Conservation (phyloP, 37 sponge, comb jelly and placozoan genomes). For the Ianthella basta region DNA sequence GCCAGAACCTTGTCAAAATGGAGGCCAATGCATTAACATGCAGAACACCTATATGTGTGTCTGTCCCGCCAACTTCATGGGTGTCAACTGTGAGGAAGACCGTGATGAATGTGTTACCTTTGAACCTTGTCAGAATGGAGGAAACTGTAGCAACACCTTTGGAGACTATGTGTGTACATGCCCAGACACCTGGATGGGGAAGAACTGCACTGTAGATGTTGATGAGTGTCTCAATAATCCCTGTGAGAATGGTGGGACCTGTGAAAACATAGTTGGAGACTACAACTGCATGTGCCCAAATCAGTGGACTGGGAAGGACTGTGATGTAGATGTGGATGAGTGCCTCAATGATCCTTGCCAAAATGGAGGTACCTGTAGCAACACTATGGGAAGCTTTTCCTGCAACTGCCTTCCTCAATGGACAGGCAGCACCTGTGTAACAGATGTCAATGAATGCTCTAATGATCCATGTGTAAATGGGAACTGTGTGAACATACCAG, state of each 20-base stretch:
- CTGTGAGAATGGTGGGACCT: neutral
- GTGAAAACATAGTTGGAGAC: neutral
- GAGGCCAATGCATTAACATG: neutral
- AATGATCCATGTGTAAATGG: constrained; percentile 49
- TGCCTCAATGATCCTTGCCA: constrained; percentile 18
- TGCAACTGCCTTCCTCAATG: constrained; percentile 18
- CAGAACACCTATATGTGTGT: neutral
- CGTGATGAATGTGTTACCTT: neutral
- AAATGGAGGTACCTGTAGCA: constrained; percentile 21
- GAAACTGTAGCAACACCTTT: neutral
- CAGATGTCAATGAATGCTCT: constrained; percentile 29
- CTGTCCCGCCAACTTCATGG: neutral
- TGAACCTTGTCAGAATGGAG: constrained; percentile 8
- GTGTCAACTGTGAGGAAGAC: constrained; percentile 4
- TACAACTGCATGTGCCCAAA: no score
- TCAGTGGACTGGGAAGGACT: constrained; percentile 54
- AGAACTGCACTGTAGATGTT: constrained; percentile 11
- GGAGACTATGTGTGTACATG: neutral
- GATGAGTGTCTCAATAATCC: neutral
- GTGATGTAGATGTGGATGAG: constrained; percentile 64
- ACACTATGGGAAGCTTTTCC: neutral
- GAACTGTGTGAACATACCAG: constrained; percentile 37
- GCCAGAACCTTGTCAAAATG: neutral
- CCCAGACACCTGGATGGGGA: neutral
- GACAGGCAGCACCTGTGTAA: neutral